Evolutionary conservation across 2,888 invertebrate genomes (phyloP), one percentile per base, ranked within the genome.

Genomic region (Scrobipalpa atriplicella): DNA sequence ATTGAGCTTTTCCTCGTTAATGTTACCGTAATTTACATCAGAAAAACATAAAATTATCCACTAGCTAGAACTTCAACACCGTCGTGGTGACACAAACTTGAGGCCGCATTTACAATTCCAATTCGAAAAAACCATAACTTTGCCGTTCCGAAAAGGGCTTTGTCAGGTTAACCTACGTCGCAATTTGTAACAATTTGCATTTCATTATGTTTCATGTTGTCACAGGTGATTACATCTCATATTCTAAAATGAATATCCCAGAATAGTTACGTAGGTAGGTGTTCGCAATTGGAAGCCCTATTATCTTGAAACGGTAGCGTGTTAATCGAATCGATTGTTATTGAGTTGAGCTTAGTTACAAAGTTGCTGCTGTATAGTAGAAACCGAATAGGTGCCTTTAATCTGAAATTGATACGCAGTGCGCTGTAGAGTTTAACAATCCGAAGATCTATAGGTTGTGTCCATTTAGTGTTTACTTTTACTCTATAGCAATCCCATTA

Each of bases 51-150:
- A 67, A 63, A 21, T 21, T 62, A 13, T 41, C 29, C 47, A 47
- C 21, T 19, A 29, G 72, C 72, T 70, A 72, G 71, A 73, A 75
- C 72, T 71, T 68, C 69, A 69, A 69, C 70, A 47, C 43, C n/a
- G 47, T 16, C 52, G 9, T 38, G 47, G 51, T 56, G 19, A 38
- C 64, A 61, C 65, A 47, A 47, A 47, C 10, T 47, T 47, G 47
- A 5, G 47, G 47, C 47, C 13, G 41, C 62, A 66, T 66, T 68
- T 65, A 63, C 68, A 68, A 68, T 68, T 68, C 56, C 65, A 68
- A 66, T 63, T 66, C 60, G 62, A 67, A 67, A 67, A 65, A 64
- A 64, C 52, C 62, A 67, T 67, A 62, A 63, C 58, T 64, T 52
- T 39, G 39, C 16, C 39, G 9, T 39, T 52, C 38, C 63, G 64